Percentiles rank a stretch among this genome's conserved stretches.
Evolutionary conservation across 1,140 invertebrate genomes (phyloP).

Genomic region (Harlomillsia oculata): DNA sequence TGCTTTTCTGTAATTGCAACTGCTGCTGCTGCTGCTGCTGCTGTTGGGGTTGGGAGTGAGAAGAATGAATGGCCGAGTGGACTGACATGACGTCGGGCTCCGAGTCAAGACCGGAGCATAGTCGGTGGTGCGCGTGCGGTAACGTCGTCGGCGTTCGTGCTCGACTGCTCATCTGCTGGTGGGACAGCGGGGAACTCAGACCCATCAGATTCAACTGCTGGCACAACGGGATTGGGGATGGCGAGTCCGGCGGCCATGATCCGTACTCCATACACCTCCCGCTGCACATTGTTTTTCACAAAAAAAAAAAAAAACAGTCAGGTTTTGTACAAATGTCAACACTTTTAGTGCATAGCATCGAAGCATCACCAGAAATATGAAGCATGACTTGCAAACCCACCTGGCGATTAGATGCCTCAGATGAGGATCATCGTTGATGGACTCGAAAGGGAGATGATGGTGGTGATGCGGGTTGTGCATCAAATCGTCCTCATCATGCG

Average conservation of each 20-base stretch:
- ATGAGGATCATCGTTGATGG: slow-evolving; percentile 34
- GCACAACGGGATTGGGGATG: slow-evolving; percentile 26
- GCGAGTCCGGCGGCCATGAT: slow-evolving; percentile 35
- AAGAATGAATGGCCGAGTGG: background rate
- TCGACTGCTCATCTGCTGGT: too few relatives aligned
- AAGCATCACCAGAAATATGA: background rate
- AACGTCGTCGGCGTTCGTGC: too few relatives aligned
- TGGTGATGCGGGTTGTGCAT: too few relatives aligned
- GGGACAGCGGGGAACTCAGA: too few relatives aligned
- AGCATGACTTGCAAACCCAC: slow-evolving; percentile 7
- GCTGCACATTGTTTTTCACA: slow-evolving; percentile 6
- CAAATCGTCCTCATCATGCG: too few relatives aligned
- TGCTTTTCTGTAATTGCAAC: slow-evolving; percentile 84
- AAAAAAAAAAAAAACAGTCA: background rate
- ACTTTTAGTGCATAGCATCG: background rate
- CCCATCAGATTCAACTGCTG: background rate
- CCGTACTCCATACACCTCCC: slow-evolving; percentile 32
- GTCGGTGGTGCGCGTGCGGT: too few relatives aligned
- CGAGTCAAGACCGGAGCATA: background rate
- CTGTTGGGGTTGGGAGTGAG: slow-evolving; percentile 44
- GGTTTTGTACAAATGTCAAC: background rate
- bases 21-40: slow-evolving; percentile 86
- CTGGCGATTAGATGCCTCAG: slow-evolving; percentile 34
- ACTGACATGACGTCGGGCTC: background rate
- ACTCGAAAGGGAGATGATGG: too few relatives aligned